Percentiles rank a stretch among this genome's conserved stretches.
Conservation (phyloP, 2,113 vertebrate genomes). For the Natator depressus region DNA sequence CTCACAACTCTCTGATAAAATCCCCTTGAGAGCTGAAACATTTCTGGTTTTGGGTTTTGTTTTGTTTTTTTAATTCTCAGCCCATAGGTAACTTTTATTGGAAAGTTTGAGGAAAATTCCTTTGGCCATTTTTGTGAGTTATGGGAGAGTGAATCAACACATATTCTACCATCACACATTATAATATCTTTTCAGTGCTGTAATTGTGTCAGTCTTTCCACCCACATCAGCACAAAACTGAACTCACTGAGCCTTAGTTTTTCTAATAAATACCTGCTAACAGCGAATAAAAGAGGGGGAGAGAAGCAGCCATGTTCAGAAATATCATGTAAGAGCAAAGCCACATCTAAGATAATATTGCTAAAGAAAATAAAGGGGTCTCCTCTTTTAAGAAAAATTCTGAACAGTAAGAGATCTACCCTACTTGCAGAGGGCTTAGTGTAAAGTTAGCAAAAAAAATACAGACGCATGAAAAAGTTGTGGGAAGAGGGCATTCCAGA, state of each 20-base stretch:
- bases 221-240: not conserved
- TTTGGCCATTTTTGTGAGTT: not conserved
- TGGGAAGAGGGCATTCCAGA: slow-evolving; percentile 27
- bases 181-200: not conserved
- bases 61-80: not conserved
- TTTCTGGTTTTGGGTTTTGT: too few relatives aligned
- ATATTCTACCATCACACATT: accelerated
- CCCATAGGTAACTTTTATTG: not conserved
- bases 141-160: not conserved
- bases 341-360: not conserved
- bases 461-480: not conserved
- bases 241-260: not conserved
- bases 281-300: not conserved
- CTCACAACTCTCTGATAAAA: not conserved
- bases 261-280: not conserved
- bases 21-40: not conserved
- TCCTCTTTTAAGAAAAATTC: slow-evolving; percentile 9
- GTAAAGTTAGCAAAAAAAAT: not conserved
- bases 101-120: not conserved
- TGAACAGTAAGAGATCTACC: not conserved
- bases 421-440: not conserved
- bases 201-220: not conserved
- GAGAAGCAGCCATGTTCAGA: not conserved
- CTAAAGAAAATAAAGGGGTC: not conserved
- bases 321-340: not conserved